A percentile compares a stretch with the other conserved stretches of the same genome.
Conservation (phyloP, 2,888 invertebrate species). For the Loripinus fragilis region DNA sequence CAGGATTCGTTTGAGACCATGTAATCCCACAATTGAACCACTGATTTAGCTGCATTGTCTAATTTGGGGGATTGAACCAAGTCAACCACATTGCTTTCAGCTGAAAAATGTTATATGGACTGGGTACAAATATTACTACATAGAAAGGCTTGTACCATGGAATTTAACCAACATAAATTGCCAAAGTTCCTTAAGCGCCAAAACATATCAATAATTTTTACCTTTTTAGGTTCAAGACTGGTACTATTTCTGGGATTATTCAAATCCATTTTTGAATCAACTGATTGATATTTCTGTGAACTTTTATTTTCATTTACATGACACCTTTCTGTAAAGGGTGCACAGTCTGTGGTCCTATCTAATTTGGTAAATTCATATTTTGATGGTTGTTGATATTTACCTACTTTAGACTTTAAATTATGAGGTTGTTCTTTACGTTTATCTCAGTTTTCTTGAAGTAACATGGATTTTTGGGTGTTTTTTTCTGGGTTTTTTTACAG, state of each 20-base stretch:
- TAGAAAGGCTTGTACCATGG: constrained; percentile 28
- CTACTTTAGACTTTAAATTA: constrained; percentile 10
- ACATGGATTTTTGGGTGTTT: background rate
- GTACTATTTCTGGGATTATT: background rate
- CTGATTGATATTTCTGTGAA: too few species aligned
- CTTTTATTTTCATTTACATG: too few species aligned
- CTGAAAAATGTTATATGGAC: background rate
- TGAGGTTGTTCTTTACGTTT: constrained; percentile 2
- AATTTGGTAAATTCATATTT: constrained; percentile 5
- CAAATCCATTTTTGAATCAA: background rate
- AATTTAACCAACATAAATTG: constrained; percentile 28
- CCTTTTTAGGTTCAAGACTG: background rate
- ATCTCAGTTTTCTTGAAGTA: constrained; percentile 15
- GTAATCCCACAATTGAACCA: constrained; percentile 10
- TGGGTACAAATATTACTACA: constrained; percentile 6
- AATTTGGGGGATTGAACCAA: background rate
- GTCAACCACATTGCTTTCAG: background rate
- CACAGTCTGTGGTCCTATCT: background rate
- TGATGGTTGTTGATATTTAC: constrained; percentile 27
- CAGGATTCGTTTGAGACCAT: constrained; percentile 3
- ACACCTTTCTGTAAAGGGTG: too few species aligned
- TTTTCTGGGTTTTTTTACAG: background rate
- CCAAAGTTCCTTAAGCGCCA: constrained; percentile 23
- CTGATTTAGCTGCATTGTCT: background rate
- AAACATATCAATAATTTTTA: background rate